Base-by-base conservation (phyloP, 2,888 invertebrate species). In the Drosophila formosana region DNA sequence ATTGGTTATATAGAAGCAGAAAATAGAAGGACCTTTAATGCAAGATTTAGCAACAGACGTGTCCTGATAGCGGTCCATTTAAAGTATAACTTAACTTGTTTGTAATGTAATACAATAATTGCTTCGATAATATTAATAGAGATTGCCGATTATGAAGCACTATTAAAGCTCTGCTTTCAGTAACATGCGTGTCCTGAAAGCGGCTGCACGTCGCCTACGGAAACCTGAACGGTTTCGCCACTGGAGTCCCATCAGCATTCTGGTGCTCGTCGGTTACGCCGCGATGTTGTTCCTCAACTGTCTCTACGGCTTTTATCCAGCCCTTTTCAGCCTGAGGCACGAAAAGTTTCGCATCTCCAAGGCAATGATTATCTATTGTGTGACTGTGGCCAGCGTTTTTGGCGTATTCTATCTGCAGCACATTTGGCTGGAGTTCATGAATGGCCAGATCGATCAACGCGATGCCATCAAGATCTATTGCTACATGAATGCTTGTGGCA, bases 401-500 rank as follows among this genome's bases (percentile, higher is more conserved):
- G 41, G 41, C 9, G 11, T 18, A 9, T 56, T 28, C 32, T 63
- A 63, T 30, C 32, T 56, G 26, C 7, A 39, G 5, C 32, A 18
- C 30, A 49, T 63, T 11, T 56, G 63, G 56, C 4, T 8, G 18
- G 63, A 63, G 3, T 23, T 50, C 9, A 0, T 7, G 6, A 28
- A 26, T 3, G 71, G 75, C 3, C 50, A 72, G 5, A 75, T 91
- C 6, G 75, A 78, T 61, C 50, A 79, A 8, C 80, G 80, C 1
- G 82, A 91, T 60, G 82, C 84, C 2, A 77, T 80, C 0, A 81
- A 79, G 53, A 70, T 90, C 0, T 90, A 88, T 49, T 80, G 82
- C 52, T 89, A 90, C 55, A 78, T 91, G 80, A 90, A 89, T 47
- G 87, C 88, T 4, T 32, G 76, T 0, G 72, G 80, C 0, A 75